Base-by-base conservation (phyloP, 2,888 invertebrate species). In the Lasioglossum marginatum region DNA sequence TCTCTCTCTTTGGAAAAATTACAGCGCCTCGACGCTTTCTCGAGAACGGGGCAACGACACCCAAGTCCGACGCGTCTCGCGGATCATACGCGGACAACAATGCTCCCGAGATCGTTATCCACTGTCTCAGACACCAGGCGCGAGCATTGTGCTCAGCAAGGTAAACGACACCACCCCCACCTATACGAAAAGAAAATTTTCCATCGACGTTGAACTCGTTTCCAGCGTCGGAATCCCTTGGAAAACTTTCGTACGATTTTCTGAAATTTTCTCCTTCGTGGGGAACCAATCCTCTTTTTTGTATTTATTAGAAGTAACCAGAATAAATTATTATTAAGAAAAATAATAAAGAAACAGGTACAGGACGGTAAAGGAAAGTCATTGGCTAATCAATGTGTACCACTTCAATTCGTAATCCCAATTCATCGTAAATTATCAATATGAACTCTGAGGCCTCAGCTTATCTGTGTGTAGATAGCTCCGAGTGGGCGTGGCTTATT, bases 81-180 rank as follows among this genome's bases (percentile, higher is more conserved):
- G 82, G 70, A 70, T 74, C 78, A 63, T 68, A 70, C 74, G 73
- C 45, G 27, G 83, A 66, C 84, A 60, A 83, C 85, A 83, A 83
- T 83, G 83, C 77, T 40, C 57, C 63, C 10, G 77, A 77, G 85
- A 86, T 83, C 23, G 37, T 45, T 73, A 79, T 79, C 86, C n/a
- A 16, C n/a, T 70, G 84, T 80, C 85, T 60, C 63, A 74, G 78
- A 79, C 79, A 70, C 77, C 75, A 31, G 66, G 71, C 60, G 80
- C 45, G 77, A 60, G 60, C 76, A 80, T 85, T 83, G 79, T 83
- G 57, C 40, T 12, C 27, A 4, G 71, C 68, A 73, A 74, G 74
- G 60, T 73, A 45, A 73, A 73, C 83, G 83, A 83, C 76, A 76
- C 27, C 60, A 16, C 60, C 60, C 60, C 60, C 27, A n/a, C 60